Base-by-base conservation (phyloP, 2,888 invertebrate species). In the Thumatha senex region DNA sequence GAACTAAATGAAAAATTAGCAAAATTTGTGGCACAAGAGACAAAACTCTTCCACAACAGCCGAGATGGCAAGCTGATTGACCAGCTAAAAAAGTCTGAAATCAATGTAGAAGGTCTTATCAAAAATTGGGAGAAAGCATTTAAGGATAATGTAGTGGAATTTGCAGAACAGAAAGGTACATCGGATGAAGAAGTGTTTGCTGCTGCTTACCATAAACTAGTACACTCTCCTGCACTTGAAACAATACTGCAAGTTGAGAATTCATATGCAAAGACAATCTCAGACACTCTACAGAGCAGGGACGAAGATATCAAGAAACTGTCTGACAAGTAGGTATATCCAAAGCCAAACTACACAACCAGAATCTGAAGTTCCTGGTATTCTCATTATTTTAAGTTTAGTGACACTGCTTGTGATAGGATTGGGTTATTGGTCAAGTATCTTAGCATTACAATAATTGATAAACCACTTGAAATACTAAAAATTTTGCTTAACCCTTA, bases 191-290 rank as follows among this genome's bases (percentile, higher is more conserved):
- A 97, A 83, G 92, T 96, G 35, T 97, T 97, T 88, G 96, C 96
- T 1, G 95, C 95, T 2, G 96, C 96, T 15, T 97, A 97, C 81
- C 97, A 97, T 78, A 93, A 93, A 72, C 70, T 95, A 43, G 96
- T 97, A 1, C 97, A 97, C 80, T 97, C 97, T 0, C 96, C 96
- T 0, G 97, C 97, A 0, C 86, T 98, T 18, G 97, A 97, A 76
- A 96, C 96, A 0, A 96, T 98, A 76, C 92, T 98, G 14, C 96
- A 96, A 72, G 94, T 97, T 33, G 98, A 98, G 82, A 96, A 97
- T 73, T 94, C 95, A 11, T 97, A 97, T 81, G 97, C 98, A 0
- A 94, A 95, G 72, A 95, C 95, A 35, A 95, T 98, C 13, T 93
- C 94, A 47, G 94, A 94, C 70, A 94, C 96, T 72, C 93, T 95